phyloP scores from a whole-genome alignment of 1,140 invertebrate species.

The Aricia agestis region DNA sequence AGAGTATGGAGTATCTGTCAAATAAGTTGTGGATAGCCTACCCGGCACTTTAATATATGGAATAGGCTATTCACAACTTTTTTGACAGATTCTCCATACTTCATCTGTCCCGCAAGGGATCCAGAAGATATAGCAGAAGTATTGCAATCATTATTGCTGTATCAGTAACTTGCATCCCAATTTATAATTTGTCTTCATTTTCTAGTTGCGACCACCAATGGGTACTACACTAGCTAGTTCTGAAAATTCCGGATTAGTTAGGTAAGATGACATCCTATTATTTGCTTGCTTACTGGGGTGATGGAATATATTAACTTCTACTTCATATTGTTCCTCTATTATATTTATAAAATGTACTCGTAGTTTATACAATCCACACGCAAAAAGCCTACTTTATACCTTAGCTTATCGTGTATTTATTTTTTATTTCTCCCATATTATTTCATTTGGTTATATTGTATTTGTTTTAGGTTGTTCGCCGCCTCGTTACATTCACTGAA shows the following conservation, averaged over 20 bases:
- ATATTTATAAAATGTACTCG: not conserved
- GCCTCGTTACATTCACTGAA: constrained; percentile 56
- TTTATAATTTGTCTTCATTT: constrained; percentile 10
- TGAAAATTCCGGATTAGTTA: constrained; percentile 75
- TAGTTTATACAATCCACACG: not conserved
- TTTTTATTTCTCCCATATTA: constrained; percentile 8
- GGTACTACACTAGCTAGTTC: constrained; percentile 66
- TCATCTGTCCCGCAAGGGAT: too few species aligned
- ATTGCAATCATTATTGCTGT: too few species aligned
- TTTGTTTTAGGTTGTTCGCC: constrained; percentile 72
- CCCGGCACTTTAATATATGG: too few species aligned
- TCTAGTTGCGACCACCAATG: constrained; percentile 67
- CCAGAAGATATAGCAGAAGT: too few species aligned
- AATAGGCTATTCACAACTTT: too few species aligned
- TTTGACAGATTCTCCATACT: too few species aligned
- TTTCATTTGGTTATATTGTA: constrained; percentile 27
- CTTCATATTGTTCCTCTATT: not conserved
- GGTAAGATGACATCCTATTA: constrained; percentile 42
- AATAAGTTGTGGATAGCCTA: too few species aligned
- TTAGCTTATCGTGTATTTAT: not conserved
- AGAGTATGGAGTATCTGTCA: too few species aligned
- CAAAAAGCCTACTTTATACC: not conserved
- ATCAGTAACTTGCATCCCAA: not conserved
- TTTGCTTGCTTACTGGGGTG: constrained; percentile 2
- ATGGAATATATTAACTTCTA: constrained; percentile 13